These are phyloP conservation scores for Blomia tropicalis DNA, from an alignment of 2,888 invertebrate genomes.

Conservation along the genomic window DNA sequence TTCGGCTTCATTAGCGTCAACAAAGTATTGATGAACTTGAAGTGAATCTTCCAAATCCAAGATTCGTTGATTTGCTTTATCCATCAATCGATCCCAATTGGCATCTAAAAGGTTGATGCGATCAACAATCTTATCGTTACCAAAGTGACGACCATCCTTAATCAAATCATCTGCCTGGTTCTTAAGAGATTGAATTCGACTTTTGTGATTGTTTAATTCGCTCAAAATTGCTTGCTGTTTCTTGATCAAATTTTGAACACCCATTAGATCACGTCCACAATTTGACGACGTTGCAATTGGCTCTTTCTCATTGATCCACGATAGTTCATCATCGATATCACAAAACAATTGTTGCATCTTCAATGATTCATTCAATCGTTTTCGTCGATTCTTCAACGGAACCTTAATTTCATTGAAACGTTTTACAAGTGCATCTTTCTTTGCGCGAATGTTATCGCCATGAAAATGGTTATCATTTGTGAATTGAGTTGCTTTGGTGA, in stretches of 20 bases:
- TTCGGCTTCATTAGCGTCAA: slow-evolving; percentile 99
- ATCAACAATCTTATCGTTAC: slow-evolving; percentile 79
- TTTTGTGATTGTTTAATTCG: slow-evolving; percentile 85
- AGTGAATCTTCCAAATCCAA: slow-evolving; percentile 94
- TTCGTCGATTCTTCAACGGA: slow-evolving; percentile 73
- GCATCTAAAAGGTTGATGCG: slow-evolving; percentile 63
- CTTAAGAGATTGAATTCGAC: slow-evolving; percentile 72
- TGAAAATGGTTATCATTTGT: slow-evolving; percentile 89
- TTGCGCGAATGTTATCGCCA: slow-evolving; percentile 77
- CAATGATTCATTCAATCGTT: slow-evolving; percentile 74
- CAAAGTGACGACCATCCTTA: slow-evolving; percentile 57
- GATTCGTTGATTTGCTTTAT: slow-evolving; percentile 56
- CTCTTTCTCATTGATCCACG: slow-evolving; percentile 98
- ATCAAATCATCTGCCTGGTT: slow-evolving; percentile 72
- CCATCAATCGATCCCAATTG: slow-evolving; percentile 60
- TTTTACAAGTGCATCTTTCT: slow-evolving; percentile 42
- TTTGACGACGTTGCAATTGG: slow-evolving; percentile 90
- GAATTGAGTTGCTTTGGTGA: slow-evolving; percentile 75
- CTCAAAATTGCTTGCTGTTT: slow-evolving; percentile 94
- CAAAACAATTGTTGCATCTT: slow-evolving; percentile 93
- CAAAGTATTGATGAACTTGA: slow-evolving; percentile 96
- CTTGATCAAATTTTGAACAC: slow-evolving; percentile 97
- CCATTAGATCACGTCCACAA: slow-evolving; percentile 86
- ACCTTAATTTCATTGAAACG: slow-evolving; percentile 46
- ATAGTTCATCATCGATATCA: slow-evolving; percentile 95